Evolutionary conservation across 2,797 vertebrate genomes (phyloP), one percentile per base, ranked within the genome.

Genomic region (Merluccius polli): DNA sequence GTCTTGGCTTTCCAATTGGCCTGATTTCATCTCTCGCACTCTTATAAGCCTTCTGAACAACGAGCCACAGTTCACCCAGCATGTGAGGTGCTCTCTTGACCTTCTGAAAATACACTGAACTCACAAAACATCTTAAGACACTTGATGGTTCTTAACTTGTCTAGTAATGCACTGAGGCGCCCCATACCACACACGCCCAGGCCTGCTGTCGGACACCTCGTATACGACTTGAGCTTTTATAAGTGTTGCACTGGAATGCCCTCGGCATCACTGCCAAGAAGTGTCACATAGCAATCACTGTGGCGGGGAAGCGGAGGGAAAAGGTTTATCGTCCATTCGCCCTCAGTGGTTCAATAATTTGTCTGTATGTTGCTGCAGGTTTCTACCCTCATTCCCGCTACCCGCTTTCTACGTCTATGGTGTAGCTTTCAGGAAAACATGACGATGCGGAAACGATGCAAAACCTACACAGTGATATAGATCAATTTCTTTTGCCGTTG

Each of bases 71-170:
- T 59, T 59, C 52, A 59, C 52, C 52, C 52, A 9, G 52, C 52
- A 9, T 24, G 21, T 24, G 8, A 59, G 70, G 74, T 75, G 63
- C 41, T 77, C 73, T 52, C 44, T 75, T 63, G 68, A 41, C 67
- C 65, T 27, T 35, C 81, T 76, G 79, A 72, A n/a, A 65, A 72
- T 9, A 59, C 52, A 78, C 68, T 69, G 35, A 69, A 29, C 77
- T 70, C 78, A 68, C 76, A 77, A 15, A 76, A 71, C 35, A 48
- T 75, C 48, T 33, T 71, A 52, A 77, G 30, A 10, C 29, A 70
- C 30, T 10, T 30, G 68, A 87, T 78, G 77, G 59, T 90, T 87
- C 82, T 80, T 3, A 35, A 88, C 91, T 85, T 82, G 90, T 80
- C 78, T 75, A 72, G 83, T 79, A 84, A 87, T 87, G 83, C 75